A percentile compares a stretch with the other conserved stretches of the same genome.
These are phyloP conservation scores for Tichodroma muraria DNA, from an alignment of 2,113 vertebrate genomes.

Conservation along the genomic window DNA sequence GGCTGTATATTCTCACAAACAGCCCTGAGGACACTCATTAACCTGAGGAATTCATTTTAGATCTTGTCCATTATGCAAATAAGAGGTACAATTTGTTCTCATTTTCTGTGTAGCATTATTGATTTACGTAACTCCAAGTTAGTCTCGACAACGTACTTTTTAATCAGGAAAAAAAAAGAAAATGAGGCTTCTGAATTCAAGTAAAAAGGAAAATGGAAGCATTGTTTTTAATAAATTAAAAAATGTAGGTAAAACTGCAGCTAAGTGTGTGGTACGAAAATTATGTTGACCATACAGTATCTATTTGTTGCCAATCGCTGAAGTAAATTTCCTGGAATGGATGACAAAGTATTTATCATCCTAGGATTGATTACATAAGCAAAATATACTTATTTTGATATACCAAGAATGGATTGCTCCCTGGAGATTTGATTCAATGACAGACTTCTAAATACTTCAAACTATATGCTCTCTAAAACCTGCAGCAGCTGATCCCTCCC, in stretches of 20 bases:
- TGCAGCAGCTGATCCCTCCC: not conserved
- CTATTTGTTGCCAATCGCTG: not conserved
- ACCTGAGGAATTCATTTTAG: not conserved
- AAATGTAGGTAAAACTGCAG: not conserved
- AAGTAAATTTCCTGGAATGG: not conserved
- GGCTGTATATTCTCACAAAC: not conserved
- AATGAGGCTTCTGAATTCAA: not conserved
- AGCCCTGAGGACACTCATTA: not conserved
- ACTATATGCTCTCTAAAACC: not conserved
- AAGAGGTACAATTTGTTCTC: not conserved
- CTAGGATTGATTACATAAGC: not conserved
- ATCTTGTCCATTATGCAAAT: constrained; percentile 8
- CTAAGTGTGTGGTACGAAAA: not conserved
- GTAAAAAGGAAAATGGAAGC: not conserved
- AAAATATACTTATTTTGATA: not conserved
- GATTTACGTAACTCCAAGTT: constrained; percentile 2
- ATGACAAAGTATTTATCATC: not conserved
- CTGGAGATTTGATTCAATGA: not conserved
- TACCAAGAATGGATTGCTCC: not conserved
- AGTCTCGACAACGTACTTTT: not conserved
- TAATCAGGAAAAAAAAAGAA: not conserved
- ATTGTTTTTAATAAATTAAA: not conserved
- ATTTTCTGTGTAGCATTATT: not conserved
- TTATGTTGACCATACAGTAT: not conserved
- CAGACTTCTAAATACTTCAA: not conserved